phyloP scores from a whole-genome alignment of 2,113 vertebrate genomes.

The Barbus barbus region DNA sequence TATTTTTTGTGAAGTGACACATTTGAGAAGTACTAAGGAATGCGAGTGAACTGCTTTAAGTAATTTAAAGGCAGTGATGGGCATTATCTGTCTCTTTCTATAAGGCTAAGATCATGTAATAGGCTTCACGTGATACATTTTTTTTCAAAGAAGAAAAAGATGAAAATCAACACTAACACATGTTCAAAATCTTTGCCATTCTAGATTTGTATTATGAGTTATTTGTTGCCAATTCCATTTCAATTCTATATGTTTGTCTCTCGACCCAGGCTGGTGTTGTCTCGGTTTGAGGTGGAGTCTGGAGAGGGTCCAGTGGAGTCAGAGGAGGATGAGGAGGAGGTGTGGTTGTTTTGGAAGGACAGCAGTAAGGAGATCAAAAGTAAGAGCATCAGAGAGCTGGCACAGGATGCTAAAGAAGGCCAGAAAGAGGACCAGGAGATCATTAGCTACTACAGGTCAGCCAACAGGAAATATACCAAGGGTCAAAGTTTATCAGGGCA shows the following conservation, averaged over 20 bases:
- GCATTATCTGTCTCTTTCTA: neutral
- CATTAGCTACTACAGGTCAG: conserved; percentile 94
- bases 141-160: neutral
- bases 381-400: conserved; percentile 93
- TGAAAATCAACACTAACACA: neutral
- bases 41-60: neutral
- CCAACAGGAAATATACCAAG: neutral
- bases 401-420: conserved; percentile 95
- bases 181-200: no score
- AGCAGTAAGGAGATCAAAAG: conserved; percentile 87
- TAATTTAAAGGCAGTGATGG: neutral
- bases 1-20: neutral
- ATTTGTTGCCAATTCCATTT: neutral
- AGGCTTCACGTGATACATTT: neutral
- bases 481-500: neutral
- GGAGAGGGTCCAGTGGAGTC: conserved; percentile 86
- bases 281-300: conserved; percentile 90
- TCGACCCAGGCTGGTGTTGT: conserved; percentile 85
- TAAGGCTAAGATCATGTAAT: neutral
- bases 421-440: conserved; percentile 96
- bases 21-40: neutral
- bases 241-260: neutral
- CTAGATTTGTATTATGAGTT: no score
- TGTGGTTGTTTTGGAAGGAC: conserved; percentile 98
- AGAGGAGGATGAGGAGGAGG: conserved; percentile 94